Evolutionary conservation across 2,113 vertebrate species (phyloP), one percentile per base, ranked within the genome.

Genomic region (Prietella phreatophila): DNA sequence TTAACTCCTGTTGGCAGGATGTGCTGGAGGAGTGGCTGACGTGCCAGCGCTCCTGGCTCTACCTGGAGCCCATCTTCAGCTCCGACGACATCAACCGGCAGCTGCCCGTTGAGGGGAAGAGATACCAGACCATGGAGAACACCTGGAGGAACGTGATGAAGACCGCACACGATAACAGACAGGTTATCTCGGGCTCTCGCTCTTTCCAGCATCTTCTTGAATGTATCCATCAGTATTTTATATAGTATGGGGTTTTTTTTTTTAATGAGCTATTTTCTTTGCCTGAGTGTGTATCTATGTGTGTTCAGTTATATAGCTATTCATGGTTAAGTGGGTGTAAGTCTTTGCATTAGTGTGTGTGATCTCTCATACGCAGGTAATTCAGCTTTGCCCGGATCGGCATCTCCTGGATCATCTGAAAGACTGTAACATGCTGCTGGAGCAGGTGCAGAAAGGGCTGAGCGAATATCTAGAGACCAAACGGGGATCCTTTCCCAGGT

Each of bases 1-100:
- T 53, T 17, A 87, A 89, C 88, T 87, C 88, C 89, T 91, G 84
- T 63, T 95, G 93, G 78, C 89, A 98, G 97, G 97, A 98, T 89
- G 97, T 98, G 5, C 93, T 99, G 58, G 96, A 98, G 79, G 97
- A 98, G 84, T 99, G 97, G 97, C 93, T 98, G 90, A 95, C 92
- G 10, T 99, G 96, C 89, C 98, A 99, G 92, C 92, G 94, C 6
- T 93, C 97, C 78, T 99, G 97, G 98, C 96, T 99, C 5, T 97
- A 96, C 93, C 92, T 99, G 92, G 97, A 99, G 91, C 96, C 97
- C 83, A 97, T 99, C 93, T 99, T 99, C 88, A 96, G 95, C 83
- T 99, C 97, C 8, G 97, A 97, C 84, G 97, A 99, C 89, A 97
- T 98, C 92, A 97, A 94, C 90, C 93, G 95, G 76, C 97, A 97